Conservation (phyloP, 2,113 vertebrate genomes). For the Harpagus bidentatus region DNA sequence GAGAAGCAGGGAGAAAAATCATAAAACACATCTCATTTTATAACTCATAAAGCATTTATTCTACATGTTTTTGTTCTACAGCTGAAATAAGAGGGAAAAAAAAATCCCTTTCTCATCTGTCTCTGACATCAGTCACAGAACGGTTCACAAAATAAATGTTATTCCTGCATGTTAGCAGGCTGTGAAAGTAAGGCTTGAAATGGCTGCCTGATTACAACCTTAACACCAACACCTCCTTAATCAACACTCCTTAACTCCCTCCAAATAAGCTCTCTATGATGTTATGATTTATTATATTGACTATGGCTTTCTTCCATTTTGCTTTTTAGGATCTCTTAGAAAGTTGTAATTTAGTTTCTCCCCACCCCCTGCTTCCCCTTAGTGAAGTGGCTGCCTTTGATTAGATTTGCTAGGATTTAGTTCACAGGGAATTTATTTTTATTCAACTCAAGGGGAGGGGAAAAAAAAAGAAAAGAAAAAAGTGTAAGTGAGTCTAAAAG, state of each 20-base stretch:
- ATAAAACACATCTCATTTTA: not conserved
- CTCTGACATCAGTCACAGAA: conserved; percentile 12
- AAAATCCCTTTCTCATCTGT: not conserved
- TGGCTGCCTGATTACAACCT: conserved; percentile 56
- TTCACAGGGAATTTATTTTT: conserved; percentile 47
- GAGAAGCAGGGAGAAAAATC: not conserved
- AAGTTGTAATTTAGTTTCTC: conserved; percentile 50
- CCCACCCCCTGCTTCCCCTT: conserved; percentile 9
- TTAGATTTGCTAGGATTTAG: conserved; percentile 53
- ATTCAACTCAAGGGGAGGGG: not conserved
- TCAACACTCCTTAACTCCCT: conserved; percentile 52
- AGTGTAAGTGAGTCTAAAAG: not conserved
- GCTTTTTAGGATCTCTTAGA: conserved; percentile 41
- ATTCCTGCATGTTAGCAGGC: conserved; percentile 30
- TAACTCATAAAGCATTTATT: not conserved
- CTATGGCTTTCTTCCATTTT: conserved; percentile 52
- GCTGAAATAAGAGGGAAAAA: not conserved
- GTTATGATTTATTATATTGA: conserved; percentile 48
- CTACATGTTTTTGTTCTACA: not conserved
- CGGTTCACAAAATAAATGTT: conserved; percentile 48
- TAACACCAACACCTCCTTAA: conserved; percentile 58
- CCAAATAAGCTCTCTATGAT: conserved; percentile 40
- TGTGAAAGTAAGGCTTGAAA: conserved; percentile 47
- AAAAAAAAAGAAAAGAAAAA: not conserved
- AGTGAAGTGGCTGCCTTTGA: conserved; percentile 46